These are phyloP conservation scores for Heliornis fulica DNA, from an alignment of 2,113 vertebrate genomes.

Conservation along the genomic window DNA sequence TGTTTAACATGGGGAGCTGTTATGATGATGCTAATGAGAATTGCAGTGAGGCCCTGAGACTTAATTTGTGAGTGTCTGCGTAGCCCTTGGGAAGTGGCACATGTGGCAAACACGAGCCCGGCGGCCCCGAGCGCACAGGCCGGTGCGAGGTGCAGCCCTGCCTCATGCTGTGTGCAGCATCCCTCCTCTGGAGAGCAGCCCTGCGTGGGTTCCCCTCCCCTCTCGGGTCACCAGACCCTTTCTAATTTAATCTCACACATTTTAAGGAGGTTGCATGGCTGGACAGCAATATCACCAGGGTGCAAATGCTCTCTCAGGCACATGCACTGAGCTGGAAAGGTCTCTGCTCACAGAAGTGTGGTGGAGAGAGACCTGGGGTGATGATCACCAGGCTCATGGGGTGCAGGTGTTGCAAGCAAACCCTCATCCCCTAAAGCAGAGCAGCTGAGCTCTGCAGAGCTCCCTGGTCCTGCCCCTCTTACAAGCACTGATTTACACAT, in stretches of 20 bases:
- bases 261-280: not conserved
- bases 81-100: not conserved
- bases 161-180: not conserved
- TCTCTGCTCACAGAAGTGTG: not conserved
- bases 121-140: rapidly evolving
- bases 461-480: not conserved
- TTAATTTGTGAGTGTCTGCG: not conserved
- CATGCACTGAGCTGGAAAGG: not conserved
- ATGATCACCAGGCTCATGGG: not conserved
- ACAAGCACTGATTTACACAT: not conserved
- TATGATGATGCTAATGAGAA: slow-evolving; percentile 21
- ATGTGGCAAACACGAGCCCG: not conserved
- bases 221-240: not conserved
- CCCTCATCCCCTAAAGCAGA: not conserved
- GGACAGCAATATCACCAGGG: not conserved
- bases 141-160: not conserved
- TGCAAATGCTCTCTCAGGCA: not conserved
- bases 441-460: not conserved
- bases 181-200: not conserved
- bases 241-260: not conserved
- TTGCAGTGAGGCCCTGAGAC: not conserved
- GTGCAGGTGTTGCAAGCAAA: not conserved
- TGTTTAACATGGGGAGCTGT: not conserved
- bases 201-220: not conserved
- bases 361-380: not conserved